Base-by-base conservation (phyloP, 2,888 invertebrate genomes). In the Plebejus melissa region DNA sequence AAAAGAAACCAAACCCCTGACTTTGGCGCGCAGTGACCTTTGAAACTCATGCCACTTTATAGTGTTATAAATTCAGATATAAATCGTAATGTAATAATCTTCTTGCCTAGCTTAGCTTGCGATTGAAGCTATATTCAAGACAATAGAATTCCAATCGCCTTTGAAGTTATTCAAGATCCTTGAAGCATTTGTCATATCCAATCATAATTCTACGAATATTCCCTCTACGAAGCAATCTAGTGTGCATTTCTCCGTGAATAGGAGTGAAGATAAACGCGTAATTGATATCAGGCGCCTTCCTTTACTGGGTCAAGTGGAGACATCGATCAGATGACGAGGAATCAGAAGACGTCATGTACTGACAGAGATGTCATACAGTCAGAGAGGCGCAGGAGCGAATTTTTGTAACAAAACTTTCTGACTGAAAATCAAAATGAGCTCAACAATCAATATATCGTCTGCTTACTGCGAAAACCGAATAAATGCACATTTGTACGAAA, bases 231-330 rank as follows among this genome's bases (percentile, higher is more conserved):
- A 13, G 7, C 6, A 28, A 54, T 41, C 4, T 22, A 72, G 72
- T 72, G 72, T 50, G 50, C 54, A 32, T 28, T 16, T 54, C 50
- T 72, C 72, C 2, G 9, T 70, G 32, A 50, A 13, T 46, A 71
- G 71, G 50, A 71, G 50, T 72, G 54, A 72, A 54, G 54, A 70
- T 41, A 70, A 28, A 75, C 57, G 75, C 57, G 11, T 75, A 75
- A 70, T 75, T 75, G 75, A 75, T 75, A 57, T 57, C 38, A 22
- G 57, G 75, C 75, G 69, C 75, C 75, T 69, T 54, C 69, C 74
- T 6, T 75, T 54, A 38, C 70, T 75, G 54, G 75, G 75, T 75
- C 75, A 69, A 75, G 75, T 75, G 54, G 54, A 16, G 50, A 16
- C 46, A 74, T 32, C 50, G 54, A 72, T 72, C 50, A 5, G 72